Evolutionary conservation across 2,113 vertebrate genomes (phyloP).

Genomic region (rabbit (Oryctolagus cuniculus)): DNA sequence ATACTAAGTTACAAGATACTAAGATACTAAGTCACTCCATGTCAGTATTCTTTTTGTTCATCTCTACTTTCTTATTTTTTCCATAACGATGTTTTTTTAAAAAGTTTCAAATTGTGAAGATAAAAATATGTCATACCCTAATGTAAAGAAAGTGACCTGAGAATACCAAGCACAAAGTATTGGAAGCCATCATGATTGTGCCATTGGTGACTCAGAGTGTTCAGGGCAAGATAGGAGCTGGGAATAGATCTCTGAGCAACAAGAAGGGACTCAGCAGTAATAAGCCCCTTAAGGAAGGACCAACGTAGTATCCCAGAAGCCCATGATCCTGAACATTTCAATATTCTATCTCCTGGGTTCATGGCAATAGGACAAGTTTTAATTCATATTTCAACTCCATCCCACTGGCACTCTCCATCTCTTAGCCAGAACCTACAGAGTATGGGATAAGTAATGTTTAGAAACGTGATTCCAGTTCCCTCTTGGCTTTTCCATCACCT

Average conservation of each 20-base stretch:
- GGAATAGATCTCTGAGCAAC: not conserved
- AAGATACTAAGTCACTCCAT: not conserved
- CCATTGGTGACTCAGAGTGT: not conserved
- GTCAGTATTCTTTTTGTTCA: not conserved
- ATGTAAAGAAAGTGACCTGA: constrained; percentile 2
- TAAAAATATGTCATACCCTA: not conserved
- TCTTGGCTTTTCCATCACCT: not conserved
- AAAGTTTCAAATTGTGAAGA: constrained; percentile 6
- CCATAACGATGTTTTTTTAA: not conserved
- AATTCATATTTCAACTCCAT: not conserved
- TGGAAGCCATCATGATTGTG: not conserved
- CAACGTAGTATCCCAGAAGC: not conserved
- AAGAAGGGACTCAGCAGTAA: not conserved
- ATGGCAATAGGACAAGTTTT: not conserved
- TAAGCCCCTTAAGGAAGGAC: not conserved
- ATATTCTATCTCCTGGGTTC: not conserved
- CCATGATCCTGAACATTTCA: not conserved
- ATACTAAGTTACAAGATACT: not conserved
- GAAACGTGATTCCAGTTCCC: not conserved
- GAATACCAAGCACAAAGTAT: not conserved
- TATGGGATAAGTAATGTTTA: not conserved
- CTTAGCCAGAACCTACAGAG: not conserved
- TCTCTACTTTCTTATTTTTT: constrained; percentile 20
- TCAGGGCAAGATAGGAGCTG: not conserved
- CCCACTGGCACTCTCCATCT: not conserved